Evolutionary conservation across 2,888 invertebrate genomes (phyloP), one percentile per base, ranked within the genome.

Genomic region (Halocaridina rubra): DNA sequence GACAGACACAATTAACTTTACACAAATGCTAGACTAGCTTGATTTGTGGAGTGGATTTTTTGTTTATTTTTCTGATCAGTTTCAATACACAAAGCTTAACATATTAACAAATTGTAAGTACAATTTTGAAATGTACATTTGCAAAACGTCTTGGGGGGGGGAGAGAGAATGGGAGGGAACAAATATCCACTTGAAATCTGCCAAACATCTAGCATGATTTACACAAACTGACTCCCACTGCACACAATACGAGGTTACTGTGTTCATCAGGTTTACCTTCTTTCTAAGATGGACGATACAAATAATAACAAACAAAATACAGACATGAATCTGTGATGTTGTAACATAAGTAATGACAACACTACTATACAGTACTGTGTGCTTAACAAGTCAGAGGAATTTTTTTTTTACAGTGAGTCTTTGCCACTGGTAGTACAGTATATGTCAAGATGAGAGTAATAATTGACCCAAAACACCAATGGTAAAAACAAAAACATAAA

Each of bases 1-100:
- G 76, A 81, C 81, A 81, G 76, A 81, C 81, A 76, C 69, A 29
- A 76, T 75, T 81, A 81, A 76, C 46, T 76, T 76, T 81, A 81
- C 81, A 76, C 67, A 57, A 57, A 69, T 33, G 81, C 81, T 61
- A 67, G 81, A 81, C 76, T 75, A 69, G 81, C 76, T 75, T 30
- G 57, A 69, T 81, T 76, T 76, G 53, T 61, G 32, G 46, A 81
- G 81, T 75, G 74, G 81, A 76, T 75, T 69, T 67, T 29, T 53
- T 75, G 74, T 75, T 69, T 75, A 46, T 67, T 29, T 53, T 53
- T 69, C 16, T 67, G 53, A 69, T 22, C 46, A 46, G 46, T 46
- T 53, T 53, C 53, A 19, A 67, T 79, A 69, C 33, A 79, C 33
- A 8, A 61, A 19, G 24, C 39, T 77, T 30, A 77, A 39, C 27